Conservation (phyloP, 1,140 invertebrate species). For the Leptinotarsa lineolata region DNA sequence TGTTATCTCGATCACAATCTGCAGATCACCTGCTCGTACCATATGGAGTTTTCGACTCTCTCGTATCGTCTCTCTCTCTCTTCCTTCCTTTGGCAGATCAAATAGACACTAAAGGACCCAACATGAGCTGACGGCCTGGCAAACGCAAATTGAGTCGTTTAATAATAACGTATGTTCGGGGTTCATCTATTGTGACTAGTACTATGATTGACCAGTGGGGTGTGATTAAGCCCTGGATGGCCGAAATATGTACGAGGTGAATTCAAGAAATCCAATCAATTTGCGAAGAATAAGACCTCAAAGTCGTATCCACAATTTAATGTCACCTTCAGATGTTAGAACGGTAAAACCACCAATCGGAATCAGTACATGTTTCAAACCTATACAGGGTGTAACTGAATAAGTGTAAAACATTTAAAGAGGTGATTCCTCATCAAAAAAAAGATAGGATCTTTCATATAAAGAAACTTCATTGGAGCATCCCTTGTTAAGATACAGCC, state of each 20-base stretch:
- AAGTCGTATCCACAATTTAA: too few species aligned
- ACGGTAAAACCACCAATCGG: too few species aligned
- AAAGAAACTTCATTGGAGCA: too few species aligned
- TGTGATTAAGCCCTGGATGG: slow-evolving; percentile 13
- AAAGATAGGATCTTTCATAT: too few species aligned
- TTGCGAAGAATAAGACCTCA: too few species aligned
- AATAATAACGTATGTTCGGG: slow-evolving; percentile 18
- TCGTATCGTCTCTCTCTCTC: not conserved
- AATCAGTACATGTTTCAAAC: too few species aligned
- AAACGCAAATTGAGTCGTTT: slow-evolving; percentile 25
- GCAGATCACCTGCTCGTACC: slow-evolving; percentile 26
- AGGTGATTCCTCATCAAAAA: too few species aligned
- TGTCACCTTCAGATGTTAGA: too few species aligned
- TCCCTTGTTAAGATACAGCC: too few species aligned
- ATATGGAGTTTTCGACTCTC: slow-evolving; percentile 12
- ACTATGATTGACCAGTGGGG: slow-evolving; percentile 20
- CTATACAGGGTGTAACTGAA: too few species aligned
- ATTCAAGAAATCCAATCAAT: not conserved
- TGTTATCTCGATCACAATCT: slow-evolving; percentile 29
- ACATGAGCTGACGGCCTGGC: not conserved
- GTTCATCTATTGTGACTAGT: slow-evolving; percentile 17
- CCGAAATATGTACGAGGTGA: not conserved
- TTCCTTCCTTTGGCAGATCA: not conserved
- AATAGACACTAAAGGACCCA: slow-evolving; percentile 2
- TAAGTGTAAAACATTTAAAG: too few species aligned